A percentile compares a stretch with the other conserved stretches of the same genome.
phyloP scores from a whole-genome alignment of 2,113 vertebrate genomes.

The Pelmatolapia mariae region DNA sequence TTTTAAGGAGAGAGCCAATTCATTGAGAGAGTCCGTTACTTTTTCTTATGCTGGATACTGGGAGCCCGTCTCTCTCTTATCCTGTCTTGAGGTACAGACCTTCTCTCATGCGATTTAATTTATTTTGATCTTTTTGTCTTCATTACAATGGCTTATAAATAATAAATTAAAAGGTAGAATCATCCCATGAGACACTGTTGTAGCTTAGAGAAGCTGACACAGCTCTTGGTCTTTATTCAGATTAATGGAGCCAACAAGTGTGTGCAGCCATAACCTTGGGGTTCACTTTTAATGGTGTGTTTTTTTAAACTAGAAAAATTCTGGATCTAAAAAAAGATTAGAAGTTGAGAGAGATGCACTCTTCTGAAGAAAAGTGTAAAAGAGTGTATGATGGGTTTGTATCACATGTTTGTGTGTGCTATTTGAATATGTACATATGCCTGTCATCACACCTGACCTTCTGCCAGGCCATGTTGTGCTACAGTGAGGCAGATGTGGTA shows the following conservation, averaged over 20 bases:
- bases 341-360: neutral
- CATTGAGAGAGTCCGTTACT: neutral
- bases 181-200: neutral
- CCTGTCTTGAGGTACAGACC: neutral
- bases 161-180: neutral
- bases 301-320: slow-evolving; percentile 32
- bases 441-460: neutral
- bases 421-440: neutral
- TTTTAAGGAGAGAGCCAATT: neutral
- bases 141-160: neutral
- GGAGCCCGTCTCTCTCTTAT: neutral
- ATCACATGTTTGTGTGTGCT: neutral
- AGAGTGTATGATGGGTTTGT: neutral
- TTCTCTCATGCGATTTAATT: neutral
- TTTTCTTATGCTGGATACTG: neutral
- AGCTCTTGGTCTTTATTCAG: neutral
- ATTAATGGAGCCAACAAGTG: neutral
- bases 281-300: slow-evolving; percentile 13
- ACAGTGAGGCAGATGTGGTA: slow-evolving; percentile 7
- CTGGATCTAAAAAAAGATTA: neutral
- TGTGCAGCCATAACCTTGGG: neutral
- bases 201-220: neutral
- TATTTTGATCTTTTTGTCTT: neutral
- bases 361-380: slow-evolving; percentile 30
- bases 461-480: neutral